phyloP scores from a whole-genome alignment of 2,113 vertebrate genomes.

The Todiramphus saurophagus region DNA sequence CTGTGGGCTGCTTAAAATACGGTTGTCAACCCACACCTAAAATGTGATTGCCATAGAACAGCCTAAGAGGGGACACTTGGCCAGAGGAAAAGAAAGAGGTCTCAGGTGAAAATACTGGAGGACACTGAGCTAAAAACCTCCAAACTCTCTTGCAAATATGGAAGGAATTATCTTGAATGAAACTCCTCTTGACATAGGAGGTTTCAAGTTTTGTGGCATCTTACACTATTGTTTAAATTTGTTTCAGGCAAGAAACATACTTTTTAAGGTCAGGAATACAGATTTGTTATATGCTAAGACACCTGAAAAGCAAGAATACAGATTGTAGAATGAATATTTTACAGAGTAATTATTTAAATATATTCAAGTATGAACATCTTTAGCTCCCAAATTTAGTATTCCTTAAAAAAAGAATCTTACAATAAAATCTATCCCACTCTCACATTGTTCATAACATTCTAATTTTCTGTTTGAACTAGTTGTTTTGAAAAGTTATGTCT shows the following conservation, averaged over 20 bases:
- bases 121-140: background rate
- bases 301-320: slow-evolving; percentile 68
- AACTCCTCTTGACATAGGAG: slow-evolving; percentile 28
- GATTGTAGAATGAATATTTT: slow-evolving; percentile 70
- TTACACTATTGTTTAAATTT: slow-evolving; percentile 62
- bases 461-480: background rate
- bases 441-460: background rate
- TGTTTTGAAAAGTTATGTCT: background rate
- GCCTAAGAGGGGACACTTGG: background rate
- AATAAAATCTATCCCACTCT: slow-evolving; percentile 34
- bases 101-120: background rate
- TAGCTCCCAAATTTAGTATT: slow-evolving; percentile 68
- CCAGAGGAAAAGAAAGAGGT: background rate
- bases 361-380: slow-evolving; percentile 64
- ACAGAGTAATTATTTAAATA: slow-evolving; percentile 69
- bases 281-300: slow-evolving; percentile 57
- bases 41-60: background rate
- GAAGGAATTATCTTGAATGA: slow-evolving; percentile 8
- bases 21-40: background rate
- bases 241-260: slow-evolving; percentile 62
- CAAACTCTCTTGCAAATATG: background rate
- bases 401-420: slow-evolving; percentile 57
- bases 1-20: background rate
- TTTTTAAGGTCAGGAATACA: slow-evolving; percentile 66
- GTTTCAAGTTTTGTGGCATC: slow-evolving; percentile 56